phyloP scores from a whole-genome alignment of 2,797 vertebrate species.

The Oryzias dopingdopingensis region DNA sequence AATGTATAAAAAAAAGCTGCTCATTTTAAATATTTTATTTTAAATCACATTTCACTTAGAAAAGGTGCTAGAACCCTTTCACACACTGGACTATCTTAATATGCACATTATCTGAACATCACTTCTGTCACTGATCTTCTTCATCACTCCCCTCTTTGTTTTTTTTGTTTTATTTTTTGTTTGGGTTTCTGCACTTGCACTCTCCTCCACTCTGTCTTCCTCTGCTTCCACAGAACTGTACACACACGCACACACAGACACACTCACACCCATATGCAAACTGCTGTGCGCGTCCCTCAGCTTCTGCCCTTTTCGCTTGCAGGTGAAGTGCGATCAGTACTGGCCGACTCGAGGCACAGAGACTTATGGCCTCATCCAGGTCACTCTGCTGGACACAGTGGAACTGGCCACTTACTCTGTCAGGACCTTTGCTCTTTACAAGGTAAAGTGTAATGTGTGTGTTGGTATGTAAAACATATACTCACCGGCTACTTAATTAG shows the following conservation, averaged over 20 bases:
- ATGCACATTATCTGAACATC: conserved; percentile 28
- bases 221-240: conserved; percentile 22
- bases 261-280: conserved; percentile 6
- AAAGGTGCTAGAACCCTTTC: conserved; percentile 31
- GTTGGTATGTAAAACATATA: not conserved
- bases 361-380: conserved; percentile 94
- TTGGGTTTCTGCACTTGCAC: conserved; percentile 17
- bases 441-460: conserved; percentile 76
- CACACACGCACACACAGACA: conserved; percentile 4
- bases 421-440: conserved; percentile 96
- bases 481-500: no score
- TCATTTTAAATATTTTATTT: conserved; percentile 17
- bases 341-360: conserved; percentile 97
- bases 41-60: conserved; percentile 27
- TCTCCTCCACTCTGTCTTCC: conserved; percentile 20
- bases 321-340: conserved; percentile 99
- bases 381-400: conserved; percentile 93
- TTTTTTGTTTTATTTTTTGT: conserved; percentile 8
- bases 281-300: conserved; percentile 25
- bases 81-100: conserved; percentile 23
- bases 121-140: conserved; percentile 41
- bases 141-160: conserved; percentile 19
- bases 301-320: conserved; percentile 20
- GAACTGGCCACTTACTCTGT: conserved; percentile 96
- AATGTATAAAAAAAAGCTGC: conserved; percentile 2